Base-by-base conservation (phyloP, 2,888 invertebrate genomes). In the Cremastobaeus sp. region DNA sequence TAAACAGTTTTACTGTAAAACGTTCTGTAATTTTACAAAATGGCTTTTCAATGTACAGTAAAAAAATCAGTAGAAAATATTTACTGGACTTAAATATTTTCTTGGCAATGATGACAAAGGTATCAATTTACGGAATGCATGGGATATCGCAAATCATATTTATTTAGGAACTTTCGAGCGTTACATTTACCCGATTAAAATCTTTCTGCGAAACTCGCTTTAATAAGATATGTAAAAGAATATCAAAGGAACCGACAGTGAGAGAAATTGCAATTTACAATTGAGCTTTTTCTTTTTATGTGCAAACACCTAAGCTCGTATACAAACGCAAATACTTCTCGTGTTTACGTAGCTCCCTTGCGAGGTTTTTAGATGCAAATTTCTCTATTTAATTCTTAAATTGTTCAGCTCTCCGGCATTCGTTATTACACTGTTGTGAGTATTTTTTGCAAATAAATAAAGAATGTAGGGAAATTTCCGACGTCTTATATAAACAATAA, bases 251-350 rank as follows among this genome's bases (percentile, higher is more conserved):
- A 20, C 50, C 1, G 14, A 8, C 34, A 18, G 8, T 34, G 34
- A 34, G 32, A 50, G 17, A 34, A 34, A 50, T 34, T 34, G 32
- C 20, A 34, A 50, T 50, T 50, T 50, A 18, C 50, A 50, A 50
- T 11, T 34, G 12, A 20, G 20, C 34, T 34, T 50, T 21, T 41
- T 6, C 21, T 34, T 50, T 34, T 20, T 12, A 34, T 34, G 8
- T 34, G 35, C 50, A 20, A 15, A 20, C 14, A 50, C 12, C 18
- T 12, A 32, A 50, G 20, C 18, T 30, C 32, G 18, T 30, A 17
- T 28, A 17, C 30, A 32, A 32, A 48, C 17, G 18, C 3, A 17
- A 28, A 8, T 11, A 48, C 15, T 48, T 30, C 17, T 48, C 17
- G 11, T 17, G 17, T 48, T 17, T 5, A 5, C 30, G 30, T 21